These are phyloP conservation scores for Cryptoblepharus egeriae DNA, from an alignment of 2,797 vertebrate species.

Conservation along the genomic window DNA sequence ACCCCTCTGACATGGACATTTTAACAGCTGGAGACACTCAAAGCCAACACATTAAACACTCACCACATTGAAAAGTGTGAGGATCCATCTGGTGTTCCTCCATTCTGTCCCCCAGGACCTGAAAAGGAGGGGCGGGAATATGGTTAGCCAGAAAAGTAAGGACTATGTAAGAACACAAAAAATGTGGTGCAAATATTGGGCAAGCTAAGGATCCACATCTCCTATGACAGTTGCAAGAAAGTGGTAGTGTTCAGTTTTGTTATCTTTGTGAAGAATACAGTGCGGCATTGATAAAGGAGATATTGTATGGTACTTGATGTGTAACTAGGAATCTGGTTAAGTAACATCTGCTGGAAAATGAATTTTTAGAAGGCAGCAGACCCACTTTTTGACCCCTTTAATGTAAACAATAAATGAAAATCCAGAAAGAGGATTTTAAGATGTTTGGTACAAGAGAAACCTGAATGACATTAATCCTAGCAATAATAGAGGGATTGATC, in stretches of 20 bases:
- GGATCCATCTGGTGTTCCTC: constrained; percentile 86
- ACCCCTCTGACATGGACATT: background rate
- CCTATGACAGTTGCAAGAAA: background rate
- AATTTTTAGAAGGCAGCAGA: too few relatives aligned
- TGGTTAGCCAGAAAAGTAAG: background rate
- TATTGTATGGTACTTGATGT: background rate
- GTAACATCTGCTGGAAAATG: background rate
- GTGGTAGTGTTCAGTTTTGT: background rate
- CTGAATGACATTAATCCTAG: background rate
- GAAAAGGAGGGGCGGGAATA: constrained; percentile 12
- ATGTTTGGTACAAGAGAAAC: background rate
- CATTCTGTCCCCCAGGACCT: constrained; percentile 90
- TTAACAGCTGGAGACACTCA: background rate
- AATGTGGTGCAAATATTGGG: background rate
- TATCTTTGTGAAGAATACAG: background rate
- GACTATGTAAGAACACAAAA: background rate
- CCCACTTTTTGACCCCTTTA: too few relatives aligned
- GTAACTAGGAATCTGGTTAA: background rate
- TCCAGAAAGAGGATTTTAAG: too few relatives aligned
- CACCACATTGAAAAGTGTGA: constrained; percentile 85
- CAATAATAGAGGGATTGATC: background rate
- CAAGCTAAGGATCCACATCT: background rate
- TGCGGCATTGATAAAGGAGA: too few relatives aligned
- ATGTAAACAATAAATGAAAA: too few relatives aligned
- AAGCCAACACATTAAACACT: constrained; percentile 62